Percentiles rank a stretch among this genome's conserved stretches.
These are phyloP conservation scores for Norana najaformis DNA, from an alignment of 2,888 invertebrate genomes.

Conservation along the genomic window DNA sequence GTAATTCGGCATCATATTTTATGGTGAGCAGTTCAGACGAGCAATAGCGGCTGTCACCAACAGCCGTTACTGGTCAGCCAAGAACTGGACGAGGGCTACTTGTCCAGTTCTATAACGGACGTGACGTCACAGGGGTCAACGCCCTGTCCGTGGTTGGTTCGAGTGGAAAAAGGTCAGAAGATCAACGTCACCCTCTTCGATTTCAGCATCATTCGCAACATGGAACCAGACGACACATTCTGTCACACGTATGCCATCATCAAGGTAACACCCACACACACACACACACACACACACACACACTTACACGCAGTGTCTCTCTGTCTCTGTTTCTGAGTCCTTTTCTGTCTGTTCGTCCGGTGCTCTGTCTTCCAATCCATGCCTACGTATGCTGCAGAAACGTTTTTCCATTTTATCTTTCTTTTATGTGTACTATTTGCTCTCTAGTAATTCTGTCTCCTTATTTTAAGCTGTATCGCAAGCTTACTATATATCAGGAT, in stretches of 20 bases:
- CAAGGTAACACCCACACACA: neutral
- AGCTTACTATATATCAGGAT: no score
- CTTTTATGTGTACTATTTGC: no score
- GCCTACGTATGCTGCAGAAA: neutral
- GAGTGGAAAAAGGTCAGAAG: slow-evolving; percentile 37
- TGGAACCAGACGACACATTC: neutral
- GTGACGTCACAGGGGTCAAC: slow-evolving; percentile 31
- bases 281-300: neutral
- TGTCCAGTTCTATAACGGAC: slow-evolving; percentile 33
- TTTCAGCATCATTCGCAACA: slow-evolving; percentile 30
- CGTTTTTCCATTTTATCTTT: no score
- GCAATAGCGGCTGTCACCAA: neutral
- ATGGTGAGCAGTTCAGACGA: neutral
- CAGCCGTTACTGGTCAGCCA: neutral
- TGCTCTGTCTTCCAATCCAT: neutral
- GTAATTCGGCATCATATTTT: neutral
- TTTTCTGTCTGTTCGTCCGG: neutral
- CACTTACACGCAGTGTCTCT: neutral
- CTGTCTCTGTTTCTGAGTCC: neutral
- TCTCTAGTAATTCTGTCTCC: no score
- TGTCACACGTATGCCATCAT: slow-evolving; percentile 23
- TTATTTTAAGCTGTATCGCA: no score
- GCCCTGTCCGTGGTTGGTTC: slow-evolving; percentile 40
- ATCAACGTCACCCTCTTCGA: slow-evolving; percentile 41
- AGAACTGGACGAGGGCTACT: slow-evolving; percentile 18